These are phyloP conservation scores for Anoura caudifer DNA, from an alignment of 2,113 vertebrate genomes.

Conservation along the genomic window DNA sequence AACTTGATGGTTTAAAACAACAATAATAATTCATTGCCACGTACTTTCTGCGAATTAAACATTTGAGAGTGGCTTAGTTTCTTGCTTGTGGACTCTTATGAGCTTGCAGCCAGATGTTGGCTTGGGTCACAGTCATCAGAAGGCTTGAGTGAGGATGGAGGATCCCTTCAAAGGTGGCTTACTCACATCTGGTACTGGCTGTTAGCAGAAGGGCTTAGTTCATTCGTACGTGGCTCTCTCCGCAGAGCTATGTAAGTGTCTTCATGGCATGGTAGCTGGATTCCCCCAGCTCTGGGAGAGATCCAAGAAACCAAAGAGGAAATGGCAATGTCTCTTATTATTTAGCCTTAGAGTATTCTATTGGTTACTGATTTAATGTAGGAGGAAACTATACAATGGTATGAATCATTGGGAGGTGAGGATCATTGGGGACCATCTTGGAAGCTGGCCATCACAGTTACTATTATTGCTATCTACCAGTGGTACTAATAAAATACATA, in stretches of 20 bases:
- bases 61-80: constrained; percentile 14
- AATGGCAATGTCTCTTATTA: background rate
- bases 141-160: background rate
- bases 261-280: background rate
- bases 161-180: background rate
- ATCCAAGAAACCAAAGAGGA: background rate
- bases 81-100: background rate
- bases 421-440: background rate
- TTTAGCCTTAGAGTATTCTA: background rate
- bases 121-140: background rate
- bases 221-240: background rate
- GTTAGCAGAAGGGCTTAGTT: background rate
- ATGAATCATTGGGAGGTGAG: background rate
- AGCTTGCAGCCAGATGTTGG: background rate
- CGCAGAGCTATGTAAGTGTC: background rate
- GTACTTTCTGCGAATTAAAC: background rate
- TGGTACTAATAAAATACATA: background rate
- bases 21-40: background rate
- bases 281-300: background rate
- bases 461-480: background rate
- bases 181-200: background rate
- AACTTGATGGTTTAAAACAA: constrained; percentile 5
- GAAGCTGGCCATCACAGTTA: background rate
- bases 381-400: background rate
- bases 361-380: background rate